These are phyloP conservation scores for Drosophila rellima DNA, from an alignment of 2,888 invertebrate species.

Conservation along the genomic window DNA sequence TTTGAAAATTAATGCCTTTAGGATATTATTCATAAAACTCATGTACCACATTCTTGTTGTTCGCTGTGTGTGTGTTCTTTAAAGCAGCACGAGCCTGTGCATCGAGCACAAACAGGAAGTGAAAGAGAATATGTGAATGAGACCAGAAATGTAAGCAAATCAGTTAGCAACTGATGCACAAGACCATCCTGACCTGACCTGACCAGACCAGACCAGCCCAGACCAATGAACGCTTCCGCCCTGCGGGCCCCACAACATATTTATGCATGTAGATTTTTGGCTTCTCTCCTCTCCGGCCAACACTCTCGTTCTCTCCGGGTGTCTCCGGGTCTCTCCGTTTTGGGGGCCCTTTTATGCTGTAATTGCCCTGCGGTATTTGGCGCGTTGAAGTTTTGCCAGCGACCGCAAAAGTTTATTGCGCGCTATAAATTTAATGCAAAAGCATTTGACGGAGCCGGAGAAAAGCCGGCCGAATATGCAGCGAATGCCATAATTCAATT, in stretches of 20 bases:
- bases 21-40: slow-evolving; percentile 83
- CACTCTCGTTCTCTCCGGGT: slow-evolving; percentile 1
- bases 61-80: slow-evolving; percentile 23
- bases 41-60: slow-evolving; percentile 50
- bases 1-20: slow-evolving; percentile 83
- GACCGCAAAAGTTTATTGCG: slow-evolving; percentile 77
- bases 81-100: slow-evolving; percentile 35
- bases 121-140: slow-evolving; percentile 15
- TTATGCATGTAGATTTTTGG: slow-evolving; percentile 68
- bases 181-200: slow-evolving; percentile 14
- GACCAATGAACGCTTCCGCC: slow-evolving; percentile 27
- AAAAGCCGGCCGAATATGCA: slow-evolving; percentile 56
- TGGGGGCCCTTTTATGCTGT: slow-evolving; percentile 43
- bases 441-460: slow-evolving; percentile 66
- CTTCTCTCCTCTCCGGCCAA: slow-evolving; percentile 12
- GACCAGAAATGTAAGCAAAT: slow-evolving; percentile 49
- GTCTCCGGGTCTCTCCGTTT: neutral
- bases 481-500: slow-evolving; percentile 71
- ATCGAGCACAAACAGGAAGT: neutral
- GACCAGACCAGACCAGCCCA: no score
- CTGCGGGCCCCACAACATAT: slow-evolving; percentile 43
- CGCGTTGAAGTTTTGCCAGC: slow-evolving; percentile 65
- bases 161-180: slow-evolving; percentile 57
- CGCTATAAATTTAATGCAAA: slow-evolving; percentile 78
- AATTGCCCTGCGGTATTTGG: slow-evolving; percentile 78